A percentile compares a stretch with the other conserved stretches of the same genome.
Evolutionary conservation across 1,140 invertebrate species (phyloP).

Genomic region (Drosophila subpulchrella): DNA sequence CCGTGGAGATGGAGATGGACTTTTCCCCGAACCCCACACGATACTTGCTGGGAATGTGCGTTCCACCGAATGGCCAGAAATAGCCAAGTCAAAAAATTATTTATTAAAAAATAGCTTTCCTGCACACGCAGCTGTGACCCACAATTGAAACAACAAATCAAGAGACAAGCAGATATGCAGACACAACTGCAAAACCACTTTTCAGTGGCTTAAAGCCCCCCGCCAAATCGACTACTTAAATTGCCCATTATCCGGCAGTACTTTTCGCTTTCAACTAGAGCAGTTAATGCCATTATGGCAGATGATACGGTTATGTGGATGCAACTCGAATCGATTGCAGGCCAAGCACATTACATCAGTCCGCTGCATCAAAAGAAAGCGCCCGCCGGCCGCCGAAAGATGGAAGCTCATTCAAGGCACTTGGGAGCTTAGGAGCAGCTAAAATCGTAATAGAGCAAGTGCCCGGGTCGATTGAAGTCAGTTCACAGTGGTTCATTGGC

Average conservation of each 20-base stretch:
- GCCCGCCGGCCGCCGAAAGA: constrained; percentile 22
- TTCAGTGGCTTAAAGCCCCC: constrained; percentile 3
- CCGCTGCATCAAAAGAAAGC: constrained; percentile 39
- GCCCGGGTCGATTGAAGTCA: constrained; percentile 7
- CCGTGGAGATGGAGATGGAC: neutral
- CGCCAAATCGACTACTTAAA: neutral
- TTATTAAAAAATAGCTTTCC: constrained; percentile 30
- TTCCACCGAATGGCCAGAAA: constrained; percentile 43
- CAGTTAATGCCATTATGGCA: constrained; percentile 22
- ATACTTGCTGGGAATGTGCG: constrained; percentile 48
- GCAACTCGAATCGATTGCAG: constrained; percentile 34
- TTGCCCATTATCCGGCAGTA: constrained; percentile 25
- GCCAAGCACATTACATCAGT: constrained; percentile 38
- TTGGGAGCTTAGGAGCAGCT: constrained; percentile 10
- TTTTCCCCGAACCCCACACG: constrained; percentile 4
- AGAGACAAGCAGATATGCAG: constrained; percentile 19
- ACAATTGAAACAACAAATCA: constrained; percentile 36
- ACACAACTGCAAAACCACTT: constrained; percentile 30
- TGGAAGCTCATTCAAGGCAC: constrained; percentile 36
- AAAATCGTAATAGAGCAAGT: constrained; percentile 29
- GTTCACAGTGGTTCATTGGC: constrained; percentile 23
- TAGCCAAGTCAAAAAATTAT: constrained; percentile 26
- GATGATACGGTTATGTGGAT: constrained; percentile 43
- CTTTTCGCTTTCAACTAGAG: constrained; percentile 35
- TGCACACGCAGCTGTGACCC: constrained; percentile 57